Base-by-base conservation (phyloP, 2,888 invertebrate genomes). In the Luperina nickerlii region DNA sequence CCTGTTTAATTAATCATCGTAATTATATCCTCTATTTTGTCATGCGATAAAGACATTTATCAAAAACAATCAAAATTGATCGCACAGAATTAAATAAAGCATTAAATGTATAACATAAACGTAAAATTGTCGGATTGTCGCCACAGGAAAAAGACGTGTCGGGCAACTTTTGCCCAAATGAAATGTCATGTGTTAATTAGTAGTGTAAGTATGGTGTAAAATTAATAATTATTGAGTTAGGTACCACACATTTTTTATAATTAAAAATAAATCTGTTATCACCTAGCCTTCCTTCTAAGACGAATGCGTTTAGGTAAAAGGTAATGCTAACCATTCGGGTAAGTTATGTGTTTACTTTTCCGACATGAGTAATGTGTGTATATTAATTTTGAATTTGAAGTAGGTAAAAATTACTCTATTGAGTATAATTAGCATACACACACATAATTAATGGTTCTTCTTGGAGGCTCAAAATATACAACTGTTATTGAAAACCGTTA, bases 321-420 rank as follows among this genome's bases (percentile, higher is more conserved):
- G 48, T 60, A 72, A 79, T 82, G 72, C 42, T 72, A 68, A 24
- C 62, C 48, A 68, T 84, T 85, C 27, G 8, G 38, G 32, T 45
- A 84, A 80, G n/a, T 73, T 69, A 74, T 80, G 42, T 74, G 48
- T 81, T 70, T 20, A 68, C 57, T 48, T 15, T 48, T 60, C 48
- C 7, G 4, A 45, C 42, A 38, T 76, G 67, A 76, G 32, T 57
- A 45, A 85, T 84, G 18, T 85, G 85, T 80, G 24, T 80, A 84
- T 65, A 84, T 69, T 79, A 32, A 60, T 67, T 67, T 82, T 27
- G 13, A 79, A 68, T 57, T 65, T 65, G 13, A 69, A 69, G 65
- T 45, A 54, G 38, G 38, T 38, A 84, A 62, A 57, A 71, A 79
- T 42, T 67, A 48, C 51, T 66, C 24, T 62, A 54, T 84, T 32